Base-by-base conservation (phyloP, 1,140 invertebrate genomes). In the Philaenus spumarius region DNA sequence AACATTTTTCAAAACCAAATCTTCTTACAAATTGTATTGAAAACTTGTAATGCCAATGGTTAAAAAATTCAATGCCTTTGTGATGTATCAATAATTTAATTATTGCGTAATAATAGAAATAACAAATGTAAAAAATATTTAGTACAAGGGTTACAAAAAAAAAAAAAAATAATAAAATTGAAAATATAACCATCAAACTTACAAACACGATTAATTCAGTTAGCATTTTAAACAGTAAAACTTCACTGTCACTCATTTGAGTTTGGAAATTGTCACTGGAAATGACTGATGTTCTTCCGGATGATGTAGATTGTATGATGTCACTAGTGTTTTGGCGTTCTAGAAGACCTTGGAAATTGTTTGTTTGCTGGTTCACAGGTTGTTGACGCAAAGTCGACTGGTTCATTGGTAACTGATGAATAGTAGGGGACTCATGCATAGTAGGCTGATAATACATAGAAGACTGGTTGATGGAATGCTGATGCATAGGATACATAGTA, bases 181-280 rank as follows among this genome's bases (percentile, higher is more conserved):
- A n/a, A n/a, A n/a, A n/a, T n/a, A n/a, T n/a, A n/a, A n/a, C n/a
- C n/a, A n/a, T n/a, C n/a, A n/a, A n/a, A 19, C 7, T 47, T 47
- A 47, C 9, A 19, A 47, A 6, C 26, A 47, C 45, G 45, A 47
- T 47, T 47, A 23, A 47, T 19, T 47, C 19, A 47, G 45, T 3
- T 47, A 47, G 4, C 45, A 5, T 47, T 22, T 23, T n/a, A 47
- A 5, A 47, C 20, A 23, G 26, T 23, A 19, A 47, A 23, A 23
- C 7, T 17, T 51, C 48, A 51, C 48, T 51, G 15, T 51, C 48
- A 51, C 48, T 51, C 48, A 51, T 6, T 51, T 51, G 48, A 51
- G 3, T 51, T 51, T 51, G 48, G 48, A 51, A 51, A 51, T 51
- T 17, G 23, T 51, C 48, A 51, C 17, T 51, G 48, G 48, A 51